These are phyloP conservation scores for Drosophila prostipennis DNA, from an alignment of 2,888 invertebrate genomes.

Conservation along the genomic window DNA sequence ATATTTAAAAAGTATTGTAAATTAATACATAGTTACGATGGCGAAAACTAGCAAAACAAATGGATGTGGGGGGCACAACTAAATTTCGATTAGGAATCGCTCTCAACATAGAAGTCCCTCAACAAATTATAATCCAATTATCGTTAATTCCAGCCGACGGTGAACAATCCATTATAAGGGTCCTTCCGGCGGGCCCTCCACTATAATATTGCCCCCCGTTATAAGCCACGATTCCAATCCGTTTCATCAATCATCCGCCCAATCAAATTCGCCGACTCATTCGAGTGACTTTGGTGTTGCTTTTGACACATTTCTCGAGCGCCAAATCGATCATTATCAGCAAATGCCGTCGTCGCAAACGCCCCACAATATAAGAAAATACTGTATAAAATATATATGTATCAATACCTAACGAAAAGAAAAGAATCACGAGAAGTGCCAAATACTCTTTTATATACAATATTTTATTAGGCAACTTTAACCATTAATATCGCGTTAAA, in stretches of 20 bases:
- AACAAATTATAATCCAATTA: conserved; percentile 40
- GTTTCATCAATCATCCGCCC: conserved; percentile 40
- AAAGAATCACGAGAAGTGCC: neutral
- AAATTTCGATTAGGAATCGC: conserved; percentile 9
- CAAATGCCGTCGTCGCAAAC: conserved; percentile 52
- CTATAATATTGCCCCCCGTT: neutral
- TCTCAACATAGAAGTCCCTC: conserved; percentile 10
- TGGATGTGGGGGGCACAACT: neutral
- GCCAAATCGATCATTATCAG: conserved; percentile 70
- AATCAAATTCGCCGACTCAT: conserved; percentile 42
- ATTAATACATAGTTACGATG: neutral
- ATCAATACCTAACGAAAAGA: neutral
- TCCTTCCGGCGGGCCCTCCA: conserved; percentile 28
- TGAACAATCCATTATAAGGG: conserved; percentile 36
- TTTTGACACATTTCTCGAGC: conserved; percentile 65
- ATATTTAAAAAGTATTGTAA: neutral
- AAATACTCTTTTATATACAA: neutral
- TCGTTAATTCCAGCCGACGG: conserved; percentile 8
- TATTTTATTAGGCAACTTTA: too few species aligned
- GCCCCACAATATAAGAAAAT: conserved; percentile 52
- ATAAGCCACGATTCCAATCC: conserved; percentile 19
- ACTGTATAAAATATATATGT: conserved; percentile 8
- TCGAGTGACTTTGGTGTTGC: conserved; percentile 49
- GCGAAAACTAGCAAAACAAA: too few species aligned
- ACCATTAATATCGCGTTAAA: too few species aligned